phyloP scores from a whole-genome alignment of 2,888 invertebrate species.

The Pachliopta kotzebuea region DNA sequence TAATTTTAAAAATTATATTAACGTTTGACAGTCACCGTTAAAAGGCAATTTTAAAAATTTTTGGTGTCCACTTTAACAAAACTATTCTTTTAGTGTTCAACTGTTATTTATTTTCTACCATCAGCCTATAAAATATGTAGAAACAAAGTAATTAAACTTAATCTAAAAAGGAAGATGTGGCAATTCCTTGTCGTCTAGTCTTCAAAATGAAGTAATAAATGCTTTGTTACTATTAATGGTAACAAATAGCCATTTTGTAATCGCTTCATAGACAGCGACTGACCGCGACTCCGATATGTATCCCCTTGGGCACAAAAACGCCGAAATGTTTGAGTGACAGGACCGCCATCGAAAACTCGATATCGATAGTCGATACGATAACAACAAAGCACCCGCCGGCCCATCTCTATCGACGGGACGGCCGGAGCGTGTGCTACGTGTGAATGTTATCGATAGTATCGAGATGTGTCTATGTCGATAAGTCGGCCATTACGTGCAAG shows the following conservation, averaged over 20 bases:
- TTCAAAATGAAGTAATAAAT: neutral
- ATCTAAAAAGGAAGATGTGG: no score
- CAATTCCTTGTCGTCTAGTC: no score
- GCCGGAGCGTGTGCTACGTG: constrained; percentile 77
- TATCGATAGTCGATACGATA: constrained; percentile 69
- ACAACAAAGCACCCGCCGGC: constrained; percentile 72
- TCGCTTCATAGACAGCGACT: constrained; percentile 30
- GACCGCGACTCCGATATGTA: constrained; percentile 58
- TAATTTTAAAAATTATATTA: no score
- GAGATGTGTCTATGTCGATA: constrained; percentile 69
- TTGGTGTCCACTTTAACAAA: no score
- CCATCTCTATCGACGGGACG: constrained; percentile 70
- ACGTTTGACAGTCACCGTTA: no score
- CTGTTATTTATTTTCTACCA: no score
- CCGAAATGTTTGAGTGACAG: constrained; percentile 74
- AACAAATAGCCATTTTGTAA: constrained; percentile 5
- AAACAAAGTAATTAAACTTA: no score
- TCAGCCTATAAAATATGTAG: no score
- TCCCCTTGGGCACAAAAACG: constrained; percentile 61
- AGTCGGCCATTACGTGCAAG: constrained; percentile 67
- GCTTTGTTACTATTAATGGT: neutral
- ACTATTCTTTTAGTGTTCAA: no score
- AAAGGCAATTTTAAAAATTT: no score
- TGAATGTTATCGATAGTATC: constrained; percentile 77
- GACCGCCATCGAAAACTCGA: constrained; percentile 75